Conservation (phyloP, 2,888 invertebrate species). For the Disparrhopalites patrizii region DNA sequence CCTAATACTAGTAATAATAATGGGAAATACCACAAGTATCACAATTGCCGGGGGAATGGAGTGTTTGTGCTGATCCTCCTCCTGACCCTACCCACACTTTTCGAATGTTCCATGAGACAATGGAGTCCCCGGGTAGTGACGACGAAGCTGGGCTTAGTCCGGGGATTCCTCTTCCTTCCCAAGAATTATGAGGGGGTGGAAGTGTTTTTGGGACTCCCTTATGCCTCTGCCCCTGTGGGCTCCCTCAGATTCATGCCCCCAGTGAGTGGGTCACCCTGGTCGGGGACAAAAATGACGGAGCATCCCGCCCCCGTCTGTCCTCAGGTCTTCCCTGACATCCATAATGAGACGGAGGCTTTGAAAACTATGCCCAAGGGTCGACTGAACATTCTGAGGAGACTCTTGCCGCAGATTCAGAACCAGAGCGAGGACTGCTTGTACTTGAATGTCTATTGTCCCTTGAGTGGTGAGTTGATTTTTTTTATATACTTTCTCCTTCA, state of each 20-base stretch:
- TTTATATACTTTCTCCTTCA: no score
- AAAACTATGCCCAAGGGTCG: slow-evolving; percentile 83
- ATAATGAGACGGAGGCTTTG: slow-evolving; percentile 76
- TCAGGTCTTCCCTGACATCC: slow-evolving; percentile 73
- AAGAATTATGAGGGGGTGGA: slow-evolving; percentile 45
- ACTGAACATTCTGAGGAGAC: slow-evolving; percentile 78
- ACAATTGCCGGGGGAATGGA: no score
- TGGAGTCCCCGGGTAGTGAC: slow-evolving; percentile 46
- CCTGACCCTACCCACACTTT: slow-evolving; percentile 8
- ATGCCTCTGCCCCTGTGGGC: slow-evolving; percentile 86
- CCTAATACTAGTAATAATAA: no score
- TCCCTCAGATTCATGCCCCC: slow-evolving; percentile 88
- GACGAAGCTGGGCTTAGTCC: slow-evolving; percentile 40
- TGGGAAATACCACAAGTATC: no score
- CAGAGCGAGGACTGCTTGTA: slow-evolving; percentile 97
- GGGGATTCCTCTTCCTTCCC: slow-evolving; percentile 42
- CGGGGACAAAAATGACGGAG: slow-evolving; percentile 80
- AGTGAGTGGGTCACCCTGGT: slow-evolving; percentile 87
- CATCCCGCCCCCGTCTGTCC: slow-evolving; percentile 87
- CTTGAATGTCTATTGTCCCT: slow-evolving; percentile 93
- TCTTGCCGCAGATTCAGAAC: slow-evolving; percentile 80
- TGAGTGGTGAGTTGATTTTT: slow-evolving; percentile 80
- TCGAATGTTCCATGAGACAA: slow-evolving; percentile 25
- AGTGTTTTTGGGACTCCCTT: slow-evolving; percentile 62
- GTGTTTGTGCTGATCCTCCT: slow-evolving; percentile 5